Conservation (phyloP, 1,140 invertebrate genomes). For the Drosophila nasuta region DNA sequence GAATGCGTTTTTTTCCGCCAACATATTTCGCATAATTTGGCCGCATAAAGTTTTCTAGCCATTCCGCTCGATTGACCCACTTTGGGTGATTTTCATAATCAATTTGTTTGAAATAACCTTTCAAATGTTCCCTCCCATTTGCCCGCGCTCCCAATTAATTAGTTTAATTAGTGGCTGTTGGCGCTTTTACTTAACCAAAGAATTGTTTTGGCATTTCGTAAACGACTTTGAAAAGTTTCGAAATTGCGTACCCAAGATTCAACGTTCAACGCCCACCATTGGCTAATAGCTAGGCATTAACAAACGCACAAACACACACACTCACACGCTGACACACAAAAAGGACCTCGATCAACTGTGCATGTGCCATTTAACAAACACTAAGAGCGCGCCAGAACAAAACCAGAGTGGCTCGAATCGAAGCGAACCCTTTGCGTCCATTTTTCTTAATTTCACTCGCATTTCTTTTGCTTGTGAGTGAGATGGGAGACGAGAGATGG, state of each 20-base stretch:
- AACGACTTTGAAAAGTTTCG: conserved; percentile 59
- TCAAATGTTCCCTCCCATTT: neutral
- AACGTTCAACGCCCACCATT: conserved; percentile 35
- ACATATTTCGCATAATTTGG: conserved; percentile 51
- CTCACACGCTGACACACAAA: conserved; percentile 11
- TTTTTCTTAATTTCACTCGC: conserved; percentile 74
- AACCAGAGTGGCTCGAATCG: no score
- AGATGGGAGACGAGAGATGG: no score
- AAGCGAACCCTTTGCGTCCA: conserved; percentile 68
- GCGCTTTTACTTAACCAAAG: conserved; percentile 37
- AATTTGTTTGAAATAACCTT: conserved; percentile 39
- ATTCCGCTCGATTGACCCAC: conserved; percentile 61
- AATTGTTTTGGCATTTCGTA: conserved; percentile 49
- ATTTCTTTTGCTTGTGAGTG: conserved; percentile 18
- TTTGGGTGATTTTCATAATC: conserved; percentile 57
- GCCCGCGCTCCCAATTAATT: conserved; percentile 63
- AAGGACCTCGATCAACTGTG: conserved; percentile 68
- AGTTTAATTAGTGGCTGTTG: conserved; percentile 65
- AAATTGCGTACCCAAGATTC: conserved; percentile 56
- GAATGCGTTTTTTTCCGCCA: conserved; percentile 23
- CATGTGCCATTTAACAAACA: conserved; percentile 80
- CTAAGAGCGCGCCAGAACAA: conserved; percentile 33
- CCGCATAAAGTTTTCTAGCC: conserved; percentile 23
- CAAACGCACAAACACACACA: conserved; percentile 3
- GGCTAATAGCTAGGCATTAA: conserved; percentile 74